Percentiles rank a stretch among this genome's conserved stretches.
Evolutionary conservation across 1,140 invertebrate genomes (phyloP).

Genomic region (Drosophila virilis): DNA sequence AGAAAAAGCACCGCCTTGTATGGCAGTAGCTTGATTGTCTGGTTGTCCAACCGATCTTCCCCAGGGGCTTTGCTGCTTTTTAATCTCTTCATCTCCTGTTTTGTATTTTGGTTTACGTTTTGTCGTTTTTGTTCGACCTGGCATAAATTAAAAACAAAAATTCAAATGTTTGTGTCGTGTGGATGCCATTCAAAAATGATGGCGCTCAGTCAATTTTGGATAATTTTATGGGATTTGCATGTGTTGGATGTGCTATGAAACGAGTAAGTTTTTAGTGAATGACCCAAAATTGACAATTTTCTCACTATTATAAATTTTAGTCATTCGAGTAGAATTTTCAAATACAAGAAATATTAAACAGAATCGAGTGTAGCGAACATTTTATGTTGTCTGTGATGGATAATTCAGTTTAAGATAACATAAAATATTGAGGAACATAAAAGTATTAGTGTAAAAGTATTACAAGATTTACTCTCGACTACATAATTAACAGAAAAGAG

Average conservation of each 20-base stretch:
- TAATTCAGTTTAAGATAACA: no score
- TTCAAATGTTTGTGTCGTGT: conserved; percentile 39
- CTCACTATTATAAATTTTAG: neutral
- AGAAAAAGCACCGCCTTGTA: no score
- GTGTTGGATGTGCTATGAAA: conserved; percentile 44
- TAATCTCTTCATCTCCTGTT: no score
- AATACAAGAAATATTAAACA: neutral
- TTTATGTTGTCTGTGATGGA: no score
- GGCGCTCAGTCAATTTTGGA: conserved; percentile 29
- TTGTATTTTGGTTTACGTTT: neutral
- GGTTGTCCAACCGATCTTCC: no score
- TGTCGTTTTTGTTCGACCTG: neutral
- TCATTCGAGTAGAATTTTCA: conserved; percentile 2
- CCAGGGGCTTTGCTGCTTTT: no score
- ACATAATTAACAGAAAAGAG: no score
- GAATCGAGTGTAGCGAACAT: no score
- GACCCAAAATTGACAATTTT: neutral
- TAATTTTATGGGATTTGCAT: conserved; percentile 59
- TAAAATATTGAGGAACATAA: no score
- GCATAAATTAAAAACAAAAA: conserved; percentile 26
- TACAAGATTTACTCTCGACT: no score
- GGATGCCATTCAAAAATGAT: conserved; percentile 38
- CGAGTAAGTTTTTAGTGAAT: conserved; percentile 1
- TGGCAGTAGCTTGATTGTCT: no score
- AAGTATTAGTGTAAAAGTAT: no score